These are phyloP conservation scores for Magallana angulata DNA, from an alignment of 1,140 invertebrate genomes.

Conservation along the genomic window DNA sequence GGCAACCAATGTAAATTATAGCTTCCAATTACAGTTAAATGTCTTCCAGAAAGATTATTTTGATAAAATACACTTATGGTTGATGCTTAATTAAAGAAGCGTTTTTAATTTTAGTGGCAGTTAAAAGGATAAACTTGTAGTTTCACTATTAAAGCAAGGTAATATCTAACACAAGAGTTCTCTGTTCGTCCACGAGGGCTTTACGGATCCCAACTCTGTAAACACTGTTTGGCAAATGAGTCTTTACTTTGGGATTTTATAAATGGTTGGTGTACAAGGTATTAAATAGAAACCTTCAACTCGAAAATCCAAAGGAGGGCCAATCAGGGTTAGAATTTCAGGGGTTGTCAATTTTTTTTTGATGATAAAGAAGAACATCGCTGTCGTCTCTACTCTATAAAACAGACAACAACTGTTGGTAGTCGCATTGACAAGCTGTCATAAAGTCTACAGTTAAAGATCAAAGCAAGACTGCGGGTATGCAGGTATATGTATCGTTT, in stretches of 20 bases:
- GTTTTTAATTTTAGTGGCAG: neutral
- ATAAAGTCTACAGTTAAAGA: neutral
- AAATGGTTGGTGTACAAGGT: too few species aligned
- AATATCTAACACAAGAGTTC: too few species aligned
- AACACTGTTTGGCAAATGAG: too few species aligned
- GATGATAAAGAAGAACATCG: neutral
- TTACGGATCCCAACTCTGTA: too few species aligned
- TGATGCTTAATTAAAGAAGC: conserved; percentile 3
- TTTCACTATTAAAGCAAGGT: neutral
- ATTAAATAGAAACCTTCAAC: too few species aligned
- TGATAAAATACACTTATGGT: neutral
- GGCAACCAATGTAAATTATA: conserved; percentile 13
- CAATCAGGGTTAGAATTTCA: too few species aligned
- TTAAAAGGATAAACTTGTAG: conserved; percentile 3
- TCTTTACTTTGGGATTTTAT: too few species aligned
- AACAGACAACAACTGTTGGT: neutral
- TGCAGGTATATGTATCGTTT: neutral
- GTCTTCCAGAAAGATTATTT: conserved; percentile 8
- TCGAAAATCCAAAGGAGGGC: too few species aligned
- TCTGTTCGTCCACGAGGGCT: too few species aligned
- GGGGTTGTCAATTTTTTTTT: neutral
- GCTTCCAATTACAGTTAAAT: conserved; percentile 25
- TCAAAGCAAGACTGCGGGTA: neutral
- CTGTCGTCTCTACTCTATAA: neutral
- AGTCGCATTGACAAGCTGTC: neutral